Conservation (phyloP, 2,888 invertebrate species). For the Nemurella pictetii region DNA sequence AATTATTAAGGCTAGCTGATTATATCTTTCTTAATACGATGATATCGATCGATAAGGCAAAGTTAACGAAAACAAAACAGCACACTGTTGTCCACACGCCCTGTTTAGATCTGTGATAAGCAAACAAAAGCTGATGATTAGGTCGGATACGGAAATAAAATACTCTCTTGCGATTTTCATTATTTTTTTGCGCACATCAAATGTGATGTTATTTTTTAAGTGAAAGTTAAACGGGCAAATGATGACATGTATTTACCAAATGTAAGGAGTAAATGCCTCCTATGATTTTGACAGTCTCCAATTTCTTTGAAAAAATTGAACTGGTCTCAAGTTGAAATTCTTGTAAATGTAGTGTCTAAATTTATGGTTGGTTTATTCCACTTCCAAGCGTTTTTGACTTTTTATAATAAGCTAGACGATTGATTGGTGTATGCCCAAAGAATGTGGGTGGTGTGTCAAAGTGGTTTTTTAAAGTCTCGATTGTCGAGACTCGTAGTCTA, state of each 20-base stretch:
- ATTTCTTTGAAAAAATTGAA: not conserved
- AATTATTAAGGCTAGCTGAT: no score
- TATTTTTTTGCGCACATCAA: not conserved
- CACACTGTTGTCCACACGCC: not conserved
- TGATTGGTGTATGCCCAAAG: not conserved
- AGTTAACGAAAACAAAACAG: not conserved
- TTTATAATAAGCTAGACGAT: not conserved
- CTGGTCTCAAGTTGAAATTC: not conserved
- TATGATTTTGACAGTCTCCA: not conserved
- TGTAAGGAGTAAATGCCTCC: not conserved
- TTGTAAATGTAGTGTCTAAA: not conserved
- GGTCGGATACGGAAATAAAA: not conserved
- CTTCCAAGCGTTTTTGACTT: not conserved
- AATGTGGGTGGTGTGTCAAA: not conserved
- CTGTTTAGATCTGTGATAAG: constrained; percentile 1
- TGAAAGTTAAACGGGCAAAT: not conserved
- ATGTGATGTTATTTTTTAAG: not conserved
- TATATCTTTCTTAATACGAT: no score
- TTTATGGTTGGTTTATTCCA: not conserved
- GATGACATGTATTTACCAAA: not conserved
- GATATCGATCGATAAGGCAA: no score
- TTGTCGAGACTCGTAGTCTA: not conserved
- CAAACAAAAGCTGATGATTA: constrained; percentile 8
- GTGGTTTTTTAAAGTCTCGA: not conserved
- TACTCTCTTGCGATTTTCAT: not conserved